phyloP scores from a whole-genome alignment of 2,797 vertebrate species.

The Neopelma chrysocephalum region DNA sequence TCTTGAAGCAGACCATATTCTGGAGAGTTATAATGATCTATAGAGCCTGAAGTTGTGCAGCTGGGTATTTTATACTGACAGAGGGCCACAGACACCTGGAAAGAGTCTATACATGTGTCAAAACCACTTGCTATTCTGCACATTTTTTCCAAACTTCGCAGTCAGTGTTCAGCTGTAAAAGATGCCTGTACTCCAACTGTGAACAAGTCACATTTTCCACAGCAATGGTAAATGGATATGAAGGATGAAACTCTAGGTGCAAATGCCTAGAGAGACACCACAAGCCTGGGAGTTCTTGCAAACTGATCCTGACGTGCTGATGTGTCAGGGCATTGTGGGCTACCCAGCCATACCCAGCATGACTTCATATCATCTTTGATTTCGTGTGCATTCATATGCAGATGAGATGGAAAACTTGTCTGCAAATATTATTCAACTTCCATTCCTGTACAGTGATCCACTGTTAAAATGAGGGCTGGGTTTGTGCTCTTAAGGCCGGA shows the following conservation, averaged over 20 bases:
- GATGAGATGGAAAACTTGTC: not conserved
- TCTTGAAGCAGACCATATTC: not conserved
- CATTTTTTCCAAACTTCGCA: not conserved
- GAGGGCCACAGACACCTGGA: not conserved
- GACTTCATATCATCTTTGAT: not conserved
- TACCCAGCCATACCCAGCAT: not conserved
- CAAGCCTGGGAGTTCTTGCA: not conserved
- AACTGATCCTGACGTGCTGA: not conserved
- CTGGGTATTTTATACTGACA: not conserved
- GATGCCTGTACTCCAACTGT: not conserved
- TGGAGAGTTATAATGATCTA: not conserved
- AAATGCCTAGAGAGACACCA: not conserved
- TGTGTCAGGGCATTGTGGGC: no score
- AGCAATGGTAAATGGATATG: not conserved
- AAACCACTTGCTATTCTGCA: fast-evolving
- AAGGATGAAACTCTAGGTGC: not conserved
- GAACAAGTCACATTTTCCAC: not conserved
- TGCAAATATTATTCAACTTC: not conserved
- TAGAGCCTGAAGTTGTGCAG: not conserved
- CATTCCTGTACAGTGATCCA: not conserved
- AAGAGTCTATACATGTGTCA: not conserved
- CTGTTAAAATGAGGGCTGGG: not conserved
- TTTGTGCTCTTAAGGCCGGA: not conserved
- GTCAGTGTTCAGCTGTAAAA: not conserved
- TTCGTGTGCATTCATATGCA: not conserved